Conservation (phyloP, 2,113 vertebrate species). For the Otolemur garnettii region DNA sequence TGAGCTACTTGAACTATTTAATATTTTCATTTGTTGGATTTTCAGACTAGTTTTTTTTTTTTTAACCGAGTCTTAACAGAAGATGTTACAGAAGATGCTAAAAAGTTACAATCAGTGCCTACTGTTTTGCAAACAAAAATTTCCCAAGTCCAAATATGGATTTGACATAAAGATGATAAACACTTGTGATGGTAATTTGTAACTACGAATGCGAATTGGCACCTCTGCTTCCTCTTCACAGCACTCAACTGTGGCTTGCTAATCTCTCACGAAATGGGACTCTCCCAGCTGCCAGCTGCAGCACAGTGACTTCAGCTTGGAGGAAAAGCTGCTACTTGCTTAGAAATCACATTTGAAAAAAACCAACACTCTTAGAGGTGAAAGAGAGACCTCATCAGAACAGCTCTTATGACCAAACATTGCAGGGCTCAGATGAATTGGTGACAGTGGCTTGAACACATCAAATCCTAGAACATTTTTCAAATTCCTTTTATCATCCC, state of each 20-base stretch:
- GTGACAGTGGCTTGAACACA: not conserved
- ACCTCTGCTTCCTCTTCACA: not conserved
- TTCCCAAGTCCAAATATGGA: conserved; percentile 5
- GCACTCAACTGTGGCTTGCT: not conserved
- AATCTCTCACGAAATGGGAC: not conserved
- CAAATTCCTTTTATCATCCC: not conserved
- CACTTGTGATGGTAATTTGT: not conserved
- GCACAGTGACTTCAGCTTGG: not conserved
- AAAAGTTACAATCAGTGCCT: conserved; percentile 42
- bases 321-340: conserved; percentile 46
- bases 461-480: not conserved
- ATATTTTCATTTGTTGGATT: conserved; percentile 59
- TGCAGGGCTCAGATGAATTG: not conserved
- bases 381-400: not conserved
- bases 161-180: not conserved
- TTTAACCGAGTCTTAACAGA: not conserved
- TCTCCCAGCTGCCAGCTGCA: not conserved
- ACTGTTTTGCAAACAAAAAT: conserved; percentile 37
- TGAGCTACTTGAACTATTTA: not conserved
- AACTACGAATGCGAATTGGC: not conserved
- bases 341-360: not conserved
- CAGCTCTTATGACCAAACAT: not conserved
- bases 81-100: not conserved
- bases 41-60: conserved; percentile 38
- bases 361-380: not conserved